phyloP scores from a whole-genome alignment of 2,797 vertebrate genomes.

The Champsocephalus esox region DNA sequence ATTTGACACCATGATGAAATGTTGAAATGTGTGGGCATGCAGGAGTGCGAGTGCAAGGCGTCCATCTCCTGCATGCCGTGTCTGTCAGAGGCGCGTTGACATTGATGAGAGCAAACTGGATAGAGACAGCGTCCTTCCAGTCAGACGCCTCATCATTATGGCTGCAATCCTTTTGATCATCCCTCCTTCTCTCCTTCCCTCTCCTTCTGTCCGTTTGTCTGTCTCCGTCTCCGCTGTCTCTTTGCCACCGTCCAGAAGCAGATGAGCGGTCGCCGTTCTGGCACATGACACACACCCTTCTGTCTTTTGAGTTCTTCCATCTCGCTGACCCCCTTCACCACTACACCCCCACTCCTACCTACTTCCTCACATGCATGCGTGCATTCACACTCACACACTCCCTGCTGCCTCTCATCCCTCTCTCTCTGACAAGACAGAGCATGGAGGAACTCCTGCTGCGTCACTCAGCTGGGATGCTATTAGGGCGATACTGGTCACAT shows the following conservation, averaged over 20 bases:
- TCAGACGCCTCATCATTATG: slow-evolving; percentile 71
- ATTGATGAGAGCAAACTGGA: slow-evolving; percentile 82
- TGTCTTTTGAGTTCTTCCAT: slow-evolving; percentile 74
- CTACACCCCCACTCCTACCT: slow-evolving; percentile 3
- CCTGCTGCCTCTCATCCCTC: slow-evolving; percentile 30
- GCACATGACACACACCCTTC: slow-evolving; percentile 68
- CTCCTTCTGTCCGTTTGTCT: slow-evolving; percentile 46
- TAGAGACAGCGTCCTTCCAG: slow-evolving; percentile 72
- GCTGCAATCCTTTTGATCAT: slow-evolving; percentile 79
- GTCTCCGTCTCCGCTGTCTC: slow-evolving; percentile 58
- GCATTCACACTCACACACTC: slow-evolving; percentile 17
- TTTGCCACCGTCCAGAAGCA: slow-evolving; percentile 44
- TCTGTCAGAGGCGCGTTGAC: slow-evolving; percentile 70
- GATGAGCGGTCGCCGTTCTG: slow-evolving; percentile 61
- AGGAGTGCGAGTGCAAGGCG: slow-evolving; percentile 49
- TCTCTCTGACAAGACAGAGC: slow-evolving; percentile 21
- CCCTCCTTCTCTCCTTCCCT: slow-evolving; percentile 43
- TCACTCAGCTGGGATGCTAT: slow-evolving; percentile 47
- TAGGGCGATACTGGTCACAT: slow-evolving; percentile 14
- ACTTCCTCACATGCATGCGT: slow-evolving; percentile 28
- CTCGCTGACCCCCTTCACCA: slow-evolving; percentile 46
- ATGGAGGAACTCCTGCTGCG: slow-evolving; percentile 30
- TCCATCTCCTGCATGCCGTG: slow-evolving; percentile 50
- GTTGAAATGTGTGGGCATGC: slow-evolving; percentile 34
- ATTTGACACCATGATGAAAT: slow-evolving; percentile 19